A percentile compares a stretch with the other conserved stretches of the same genome.
Evolutionary conservation across 1,140 invertebrate species (phyloP).

Genomic region (Anastatus disparis): DNA sequence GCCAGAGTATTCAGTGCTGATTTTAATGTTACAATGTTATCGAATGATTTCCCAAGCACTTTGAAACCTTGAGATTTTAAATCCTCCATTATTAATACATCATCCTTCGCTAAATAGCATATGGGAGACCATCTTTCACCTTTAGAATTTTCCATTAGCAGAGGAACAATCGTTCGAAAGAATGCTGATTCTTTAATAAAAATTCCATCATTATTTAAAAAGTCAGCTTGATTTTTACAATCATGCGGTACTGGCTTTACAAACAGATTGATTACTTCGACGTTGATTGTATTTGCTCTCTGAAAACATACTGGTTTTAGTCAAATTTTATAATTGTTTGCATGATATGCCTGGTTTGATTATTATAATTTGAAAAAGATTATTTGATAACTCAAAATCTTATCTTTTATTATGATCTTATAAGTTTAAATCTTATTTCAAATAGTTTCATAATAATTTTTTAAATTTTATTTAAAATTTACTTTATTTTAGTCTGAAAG

Average conservation of each 20-base stretch:
- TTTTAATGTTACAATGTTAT: neutral
- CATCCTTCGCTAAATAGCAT: neutral
- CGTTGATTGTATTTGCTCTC: too few relatives aligned
- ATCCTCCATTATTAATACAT: neutral
- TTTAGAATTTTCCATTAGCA: neutral
- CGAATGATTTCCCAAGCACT: neutral
- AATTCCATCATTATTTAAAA: constrained; percentile 25
- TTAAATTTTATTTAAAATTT: too few relatives aligned
- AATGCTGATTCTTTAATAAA: neutral
- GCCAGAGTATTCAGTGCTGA: neutral
- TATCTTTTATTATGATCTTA: neutral
- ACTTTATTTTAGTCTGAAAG: too few relatives aligned
- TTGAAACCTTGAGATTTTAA: constrained; percentile 44
- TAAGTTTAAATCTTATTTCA: too few relatives aligned
- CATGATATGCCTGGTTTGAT: too few relatives aligned
- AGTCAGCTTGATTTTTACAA: neutral
- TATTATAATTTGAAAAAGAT: too few relatives aligned
- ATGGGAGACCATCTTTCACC: neutral
- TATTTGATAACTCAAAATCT: neutral
- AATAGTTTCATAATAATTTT: too few relatives aligned
- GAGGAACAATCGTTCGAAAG: neutral
- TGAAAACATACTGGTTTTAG: too few relatives aligned
- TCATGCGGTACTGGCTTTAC: neutral
- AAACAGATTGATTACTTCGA: neutral
- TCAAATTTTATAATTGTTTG: too few relatives aligned